Percentiles rank a stretch among this genome's conserved stretches.
Conservation (phyloP, 2,888 invertebrate genomes). For the Leptopilina drosophilae region DNA sequence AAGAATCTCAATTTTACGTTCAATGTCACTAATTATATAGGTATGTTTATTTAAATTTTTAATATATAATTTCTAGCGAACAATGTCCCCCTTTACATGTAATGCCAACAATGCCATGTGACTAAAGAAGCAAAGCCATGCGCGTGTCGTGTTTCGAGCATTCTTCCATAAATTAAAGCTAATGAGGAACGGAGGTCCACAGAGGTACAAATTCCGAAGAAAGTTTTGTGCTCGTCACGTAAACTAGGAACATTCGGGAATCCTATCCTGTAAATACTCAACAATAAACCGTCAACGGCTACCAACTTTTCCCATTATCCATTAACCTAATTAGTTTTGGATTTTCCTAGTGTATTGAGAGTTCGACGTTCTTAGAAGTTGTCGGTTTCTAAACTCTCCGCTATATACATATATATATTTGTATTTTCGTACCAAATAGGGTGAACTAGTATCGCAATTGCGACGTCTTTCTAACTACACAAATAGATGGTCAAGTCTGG, state of each 20-base stretch:
- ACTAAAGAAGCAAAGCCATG: constrained; percentile 38
- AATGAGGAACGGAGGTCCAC: constrained; percentile 51
- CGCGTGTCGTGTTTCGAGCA: constrained; percentile 48
- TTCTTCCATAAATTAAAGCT: constrained; percentile 53
- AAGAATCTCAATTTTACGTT: too few species aligned
- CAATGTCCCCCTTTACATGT: not conserved
- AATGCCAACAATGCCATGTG: constrained; percentile 38
- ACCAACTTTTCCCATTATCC: constrained; percentile 73
- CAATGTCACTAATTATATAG: too few species aligned
- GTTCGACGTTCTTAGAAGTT: constrained; percentile 56
- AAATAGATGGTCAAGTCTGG: not conserved
- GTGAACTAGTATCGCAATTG: constrained; percentile 19
- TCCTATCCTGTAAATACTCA: constrained; percentile 59
- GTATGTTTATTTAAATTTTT: too few species aligned
- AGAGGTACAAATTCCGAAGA: constrained; percentile 37
- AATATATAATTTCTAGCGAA: too few species aligned
- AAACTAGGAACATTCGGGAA: constrained; percentile 61
- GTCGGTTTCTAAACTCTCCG: constrained; percentile 42
- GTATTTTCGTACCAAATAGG: constrained; percentile 12
- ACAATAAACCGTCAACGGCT: constrained; percentile 72
- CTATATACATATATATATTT: too few species aligned
- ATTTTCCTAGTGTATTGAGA: constrained; percentile 67
- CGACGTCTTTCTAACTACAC: constrained; percentile 12
- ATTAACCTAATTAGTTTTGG: constrained; percentile 73
- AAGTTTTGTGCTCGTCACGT: constrained; percentile 50